phyloP scores from a whole-genome alignment of 2,888 invertebrate genomes.

The Eupithecia abbreviata region DNA sequence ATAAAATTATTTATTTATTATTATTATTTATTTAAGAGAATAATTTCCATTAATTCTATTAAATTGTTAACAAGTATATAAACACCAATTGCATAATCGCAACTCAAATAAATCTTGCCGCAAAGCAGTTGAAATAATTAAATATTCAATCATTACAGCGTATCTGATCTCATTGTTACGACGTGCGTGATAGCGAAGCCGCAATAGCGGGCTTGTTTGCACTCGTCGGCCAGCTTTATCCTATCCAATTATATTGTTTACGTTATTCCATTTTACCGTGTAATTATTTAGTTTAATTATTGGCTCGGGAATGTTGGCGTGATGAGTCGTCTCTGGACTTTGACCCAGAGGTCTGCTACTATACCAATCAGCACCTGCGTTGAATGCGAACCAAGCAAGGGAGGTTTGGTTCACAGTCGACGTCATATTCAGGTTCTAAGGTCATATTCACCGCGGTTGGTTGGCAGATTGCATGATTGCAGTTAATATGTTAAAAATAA shows the following conservation, averaged over 20 bases:
- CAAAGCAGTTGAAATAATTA: slow-evolving; percentile 31
- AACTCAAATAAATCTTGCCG: slow-evolving; percentile 26
- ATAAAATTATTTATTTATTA: no score
- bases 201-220: slow-evolving; percentile 28
- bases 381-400: no score
- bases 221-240: slow-evolving; percentile 17
- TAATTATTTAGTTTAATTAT: slow-evolving; percentile 21
- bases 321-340: neutral
- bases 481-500: no score
- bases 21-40: no score
- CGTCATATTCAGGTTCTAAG: no score
- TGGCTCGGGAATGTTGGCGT: neutral
- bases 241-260: slow-evolving; percentile 33
- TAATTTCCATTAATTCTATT: neutral
- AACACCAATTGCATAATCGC: slow-evolving; percentile 13
- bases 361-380: no score
- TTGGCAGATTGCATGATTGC: no score
- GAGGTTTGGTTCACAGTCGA: no score
- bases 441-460: no score
- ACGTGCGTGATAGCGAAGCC: slow-evolving; percentile 42
- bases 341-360: neutral
- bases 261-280: slow-evolving; percentile 16
- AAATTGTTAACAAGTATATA: neutral
- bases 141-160: slow-evolving; percentile 36
- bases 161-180: slow-evolving; percentile 37